Conservation (phyloP, 2,113 vertebrate genomes). For the Caloenas nicobarica region DNA sequence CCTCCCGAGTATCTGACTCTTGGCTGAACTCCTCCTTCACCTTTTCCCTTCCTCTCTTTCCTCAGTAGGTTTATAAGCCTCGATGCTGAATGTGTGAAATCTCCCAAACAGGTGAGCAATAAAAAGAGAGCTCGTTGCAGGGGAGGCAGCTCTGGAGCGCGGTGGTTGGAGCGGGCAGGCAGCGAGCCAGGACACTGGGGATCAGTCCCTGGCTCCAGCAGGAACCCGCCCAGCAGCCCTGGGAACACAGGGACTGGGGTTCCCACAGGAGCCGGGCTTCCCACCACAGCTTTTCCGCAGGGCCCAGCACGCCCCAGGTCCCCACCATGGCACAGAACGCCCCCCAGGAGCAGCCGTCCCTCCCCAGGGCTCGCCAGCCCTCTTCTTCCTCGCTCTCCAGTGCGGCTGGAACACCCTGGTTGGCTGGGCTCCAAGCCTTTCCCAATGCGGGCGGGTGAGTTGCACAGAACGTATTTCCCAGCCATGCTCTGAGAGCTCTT, state of each 20-base stretch:
- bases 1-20: not conserved
- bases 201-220: not conserved
- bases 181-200: not conserved
- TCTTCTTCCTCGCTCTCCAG: not conserved
- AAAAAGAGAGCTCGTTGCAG: not conserved
- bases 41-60: constrained; percentile 16
- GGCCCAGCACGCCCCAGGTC: not conserved
- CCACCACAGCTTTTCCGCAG: not conserved
- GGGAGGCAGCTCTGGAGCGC: not conserved
- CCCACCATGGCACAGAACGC: not conserved
- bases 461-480: not conserved
- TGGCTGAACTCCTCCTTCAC: constrained; percentile 36
- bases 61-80: constrained; percentile 22
- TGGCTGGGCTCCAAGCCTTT: not conserved
- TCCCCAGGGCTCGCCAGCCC: not conserved
- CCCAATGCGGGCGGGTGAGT: rapidly evolving
- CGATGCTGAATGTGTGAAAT: not conserved
- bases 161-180: not conserved
- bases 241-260: too few relatives aligned
- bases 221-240: not conserved
- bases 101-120: constrained; percentile 39
- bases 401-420: not conserved
- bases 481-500: not conserved
- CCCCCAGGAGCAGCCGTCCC: not conserved
- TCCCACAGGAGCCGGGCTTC: not conserved